Evolutionary conservation across 2,888 invertebrate genomes (phyloP).

Genomic region (Phengaris alcon): DNA sequence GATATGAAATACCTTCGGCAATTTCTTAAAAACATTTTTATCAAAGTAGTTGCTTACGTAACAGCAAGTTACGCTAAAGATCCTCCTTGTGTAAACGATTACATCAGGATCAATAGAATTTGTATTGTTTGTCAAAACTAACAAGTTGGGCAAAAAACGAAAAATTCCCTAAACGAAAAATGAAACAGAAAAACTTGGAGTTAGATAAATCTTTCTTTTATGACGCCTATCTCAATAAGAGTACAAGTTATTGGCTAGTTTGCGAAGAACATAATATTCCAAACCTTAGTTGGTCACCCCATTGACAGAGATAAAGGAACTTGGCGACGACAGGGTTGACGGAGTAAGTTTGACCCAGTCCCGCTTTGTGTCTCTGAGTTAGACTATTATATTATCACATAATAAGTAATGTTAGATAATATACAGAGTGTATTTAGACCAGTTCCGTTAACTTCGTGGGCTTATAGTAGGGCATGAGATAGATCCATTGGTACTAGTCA

Average conservation of each 20-base stretch:
- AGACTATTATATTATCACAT: too few species aligned
- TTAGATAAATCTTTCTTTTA: neutral
- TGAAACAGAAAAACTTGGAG: neutral
- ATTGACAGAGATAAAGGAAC: neutral
- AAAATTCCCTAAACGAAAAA: neutral
- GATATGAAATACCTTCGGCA: too few species aligned
- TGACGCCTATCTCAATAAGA: neutral
- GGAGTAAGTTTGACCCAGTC: slow-evolving; percentile 11
- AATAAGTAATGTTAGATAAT: too few species aligned
- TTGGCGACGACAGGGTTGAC: neutral
- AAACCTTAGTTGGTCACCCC: neutral
- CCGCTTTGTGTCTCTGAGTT: neutral
- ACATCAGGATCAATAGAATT: too few species aligned
- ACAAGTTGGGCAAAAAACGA: neutral
- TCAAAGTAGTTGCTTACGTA: too few species aligned
- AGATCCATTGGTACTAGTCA: too few species aligned
- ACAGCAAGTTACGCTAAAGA: too few species aligned
- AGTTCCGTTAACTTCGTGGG: too few species aligned
- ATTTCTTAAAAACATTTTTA: too few species aligned
- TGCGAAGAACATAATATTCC: neutral
- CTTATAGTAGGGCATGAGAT: too few species aligned
- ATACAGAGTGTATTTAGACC: too few species aligned
- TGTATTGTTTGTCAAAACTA: neutral
- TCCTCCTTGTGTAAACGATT: too few species aligned
- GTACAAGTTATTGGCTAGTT: neutral